phyloP scores from a whole-genome alignment of 2,113 vertebrate genomes.

The Tonatia bakeri region DNA sequence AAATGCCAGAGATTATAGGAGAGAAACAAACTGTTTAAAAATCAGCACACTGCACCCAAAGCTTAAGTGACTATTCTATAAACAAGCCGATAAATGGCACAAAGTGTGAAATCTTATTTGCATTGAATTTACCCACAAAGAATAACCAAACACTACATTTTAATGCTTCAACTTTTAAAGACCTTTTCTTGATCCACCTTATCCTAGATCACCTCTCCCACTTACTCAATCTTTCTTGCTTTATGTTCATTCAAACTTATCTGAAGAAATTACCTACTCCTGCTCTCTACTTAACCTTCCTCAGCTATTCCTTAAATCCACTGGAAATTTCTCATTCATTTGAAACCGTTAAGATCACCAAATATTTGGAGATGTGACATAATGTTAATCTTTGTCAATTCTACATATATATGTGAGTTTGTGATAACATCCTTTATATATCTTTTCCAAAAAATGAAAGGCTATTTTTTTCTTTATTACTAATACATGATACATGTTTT shows the following conservation, averaged over 20 bases:
- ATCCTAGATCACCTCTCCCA: neutral
- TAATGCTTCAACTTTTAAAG: conserved; percentile 10
- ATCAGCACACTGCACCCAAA: neutral
- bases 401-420: neutral
- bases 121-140: neutral
- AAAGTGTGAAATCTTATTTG: conserved; percentile 7
- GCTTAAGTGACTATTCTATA: neutral
- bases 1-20: neutral
- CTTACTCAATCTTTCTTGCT: neutral
- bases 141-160: neutral
- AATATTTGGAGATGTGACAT: neutral
- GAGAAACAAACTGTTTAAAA: neutral
- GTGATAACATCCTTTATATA: neutral
- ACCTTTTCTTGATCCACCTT: neutral
- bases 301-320: neutral
- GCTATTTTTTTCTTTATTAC: neutral
- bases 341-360: neutral
- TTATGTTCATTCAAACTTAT: neutral
- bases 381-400: conserved; percentile 3
- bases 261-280: neutral
- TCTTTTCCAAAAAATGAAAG: neutral
- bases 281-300: neutral
- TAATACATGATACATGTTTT: neutral
- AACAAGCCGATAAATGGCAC: neutral
- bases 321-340: neutral